Base-by-base conservation (phyloP, 1,140 invertebrate species). In the Belonocnema kinseyi region DNA sequence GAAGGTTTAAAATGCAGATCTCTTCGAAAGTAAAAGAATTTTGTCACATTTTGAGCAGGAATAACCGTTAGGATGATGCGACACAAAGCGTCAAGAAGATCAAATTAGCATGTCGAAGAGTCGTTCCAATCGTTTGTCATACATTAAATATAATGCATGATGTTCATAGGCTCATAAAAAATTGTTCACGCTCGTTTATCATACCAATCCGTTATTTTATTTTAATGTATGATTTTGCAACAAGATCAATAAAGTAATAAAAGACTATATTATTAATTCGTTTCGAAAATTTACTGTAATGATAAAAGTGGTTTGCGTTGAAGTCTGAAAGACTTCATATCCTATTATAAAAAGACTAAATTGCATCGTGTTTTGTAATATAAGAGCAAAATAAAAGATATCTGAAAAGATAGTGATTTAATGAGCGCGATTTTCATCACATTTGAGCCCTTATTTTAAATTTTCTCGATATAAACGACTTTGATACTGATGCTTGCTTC, bases 401-500 rank as follows among this genome's bases (percentile, higher is more conserved):
- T 7, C 8, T 46, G 7, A 11, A 46, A 46, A 1, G 26, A 33
- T 33, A 33, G 33, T 66, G 26, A 40, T n/a, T 33, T 7, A 2
- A n/a, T 1, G n/a, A 40, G 14, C 16, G 5, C 14, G n/a, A 26
- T 13, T 17, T 17, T 54, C 14, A 54, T 10, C 10, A 17, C 6
- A 66, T 40, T 40, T 66, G 61, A 46, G 40, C 40, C 40, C 33
- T n/a, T 46, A 40, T 66, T 33, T 40, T 33, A 66, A 46, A 66
- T 40, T 16, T 66, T 40, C 40, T 66, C 21, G 26, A 66, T 66
- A 16, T 66, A 40, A 66, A 66, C 26, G 33, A 66, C 61, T 66
- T 66, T 66, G 61, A 66, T 66, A 40, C 13, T 66, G 61, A 66
- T 66, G 26, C 26, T 66, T 26, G 61, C 26, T 66, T 66, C 61